Percentiles rank a stretch among this genome's conserved stretches.
Conservation (phyloP, 1,140 invertebrate species). For the Bombus waltoni region DNA sequence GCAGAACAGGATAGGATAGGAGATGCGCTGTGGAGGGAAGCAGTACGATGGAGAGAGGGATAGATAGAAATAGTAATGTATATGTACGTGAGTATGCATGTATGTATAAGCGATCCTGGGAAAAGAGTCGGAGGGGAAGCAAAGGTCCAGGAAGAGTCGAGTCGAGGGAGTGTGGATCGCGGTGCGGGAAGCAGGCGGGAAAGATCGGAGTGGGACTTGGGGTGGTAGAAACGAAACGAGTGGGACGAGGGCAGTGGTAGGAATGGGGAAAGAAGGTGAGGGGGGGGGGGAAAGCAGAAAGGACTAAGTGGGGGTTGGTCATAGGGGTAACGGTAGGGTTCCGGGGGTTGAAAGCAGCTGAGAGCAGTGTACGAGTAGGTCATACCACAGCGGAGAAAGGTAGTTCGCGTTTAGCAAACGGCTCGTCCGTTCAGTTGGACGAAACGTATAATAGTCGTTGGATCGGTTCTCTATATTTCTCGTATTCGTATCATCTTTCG, state of each 20-base stretch:
- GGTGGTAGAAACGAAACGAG: conserved; percentile 14
- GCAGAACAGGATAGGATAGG: not conserved
- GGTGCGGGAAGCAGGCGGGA: conserved; percentile 24
- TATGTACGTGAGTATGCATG: not conserved
- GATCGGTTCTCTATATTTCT: not conserved
- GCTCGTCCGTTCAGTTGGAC: conserved; percentile 60
- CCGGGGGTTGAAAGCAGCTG: conserved; percentile 80
- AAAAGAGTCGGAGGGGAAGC: not conserved
- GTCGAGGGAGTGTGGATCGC: not conserved
- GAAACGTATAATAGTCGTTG: conserved; percentile 37
- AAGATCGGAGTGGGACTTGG: conserved; percentile 17
- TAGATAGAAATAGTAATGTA: not conserved
- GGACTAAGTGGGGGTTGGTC: conserved; percentile 41
- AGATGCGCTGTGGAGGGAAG: not conserved
- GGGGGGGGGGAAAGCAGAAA: conserved; percentile 38
- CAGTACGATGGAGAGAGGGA: not conserved
- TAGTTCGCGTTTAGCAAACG: conserved; percentile 75
- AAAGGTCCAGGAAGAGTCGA: conserved; percentile 34
- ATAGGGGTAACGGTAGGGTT: conserved; percentile 65
- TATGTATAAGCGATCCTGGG: not conserved
- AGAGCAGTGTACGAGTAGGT: conserved; percentile 80
- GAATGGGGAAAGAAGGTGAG: conserved; percentile 29
- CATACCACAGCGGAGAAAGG: conserved; percentile 77
- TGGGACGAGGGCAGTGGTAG: conserved; percentile 41
- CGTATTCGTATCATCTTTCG: not conserved